A percentile compares a stretch with the other conserved stretches of the same genome.
These are phyloP conservation scores for Myioborus melanocephalus DNA, from an alignment of 2,797 vertebrate genomes.

Conservation along the genomic window DNA sequence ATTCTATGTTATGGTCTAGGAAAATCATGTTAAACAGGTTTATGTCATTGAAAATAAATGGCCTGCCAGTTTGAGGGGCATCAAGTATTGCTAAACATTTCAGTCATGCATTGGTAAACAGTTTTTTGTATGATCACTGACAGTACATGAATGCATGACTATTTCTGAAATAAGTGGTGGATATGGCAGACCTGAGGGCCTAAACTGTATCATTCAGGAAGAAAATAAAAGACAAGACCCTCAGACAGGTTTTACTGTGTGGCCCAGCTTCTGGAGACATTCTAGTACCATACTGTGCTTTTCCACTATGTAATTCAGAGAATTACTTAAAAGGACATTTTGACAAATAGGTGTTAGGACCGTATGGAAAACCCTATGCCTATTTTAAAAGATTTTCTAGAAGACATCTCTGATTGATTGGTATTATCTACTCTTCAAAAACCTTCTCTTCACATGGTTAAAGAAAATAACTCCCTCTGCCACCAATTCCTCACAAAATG, in stretches of 20 bases:
- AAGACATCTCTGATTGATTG: not conserved
- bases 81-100: not conserved
- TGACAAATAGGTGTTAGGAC: not conserved
- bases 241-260: not conserved
- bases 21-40: not conserved
- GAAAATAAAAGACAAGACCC: not conserved
- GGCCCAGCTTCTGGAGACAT: not conserved
- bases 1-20: not conserved
- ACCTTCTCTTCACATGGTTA: accelerated
- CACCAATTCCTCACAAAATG: not conserved
- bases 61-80: not conserved
- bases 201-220: not conserved
- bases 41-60: not conserved
- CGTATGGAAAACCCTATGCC: not conserved
- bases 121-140: not conserved
- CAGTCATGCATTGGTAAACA: not conserved
- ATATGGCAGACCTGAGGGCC: not conserved
- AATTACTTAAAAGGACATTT: not conserved
- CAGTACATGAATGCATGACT: too few species aligned
- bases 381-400: not conserved
- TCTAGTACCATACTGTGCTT: not conserved
- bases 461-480: not conserved
- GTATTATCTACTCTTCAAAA: not conserved
- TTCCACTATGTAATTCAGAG: not conserved
- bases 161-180: not conserved